These are phyloP conservation scores for Drosophila serrata DNA, from an alignment of 1,140 invertebrate genomes.

Conservation along the genomic window DNA sequence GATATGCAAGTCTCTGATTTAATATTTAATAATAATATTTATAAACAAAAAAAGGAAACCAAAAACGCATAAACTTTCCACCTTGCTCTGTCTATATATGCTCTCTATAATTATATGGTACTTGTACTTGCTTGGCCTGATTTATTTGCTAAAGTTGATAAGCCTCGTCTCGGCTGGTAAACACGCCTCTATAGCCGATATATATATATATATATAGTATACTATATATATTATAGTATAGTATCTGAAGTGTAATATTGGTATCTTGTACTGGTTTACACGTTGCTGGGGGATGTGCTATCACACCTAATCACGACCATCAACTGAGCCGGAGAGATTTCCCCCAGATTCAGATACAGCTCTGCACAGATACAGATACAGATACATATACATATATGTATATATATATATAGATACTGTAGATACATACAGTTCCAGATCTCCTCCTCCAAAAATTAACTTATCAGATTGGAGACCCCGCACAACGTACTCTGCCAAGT, in stretches of 20 bases:
- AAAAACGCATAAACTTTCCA: conserved; percentile 4
- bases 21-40: too few relatives aligned
- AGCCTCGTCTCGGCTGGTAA: conserved; percentile 17
- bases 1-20: too few relatives aligned
- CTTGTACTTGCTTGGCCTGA: conserved; percentile 35
- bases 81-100: background rate
- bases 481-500: background rate
- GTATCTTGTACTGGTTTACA: conserved; percentile 1
- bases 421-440: conserved; percentile 13
- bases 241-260: conserved; percentile 6
- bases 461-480: conserved; percentile 46
- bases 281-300: conserved; percentile 44
- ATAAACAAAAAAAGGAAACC: background rate
- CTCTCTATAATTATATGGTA: conserved; percentile 36
- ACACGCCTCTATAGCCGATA: conserved; percentile 32
- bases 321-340: conserved; percentile 53
- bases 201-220: background rate
- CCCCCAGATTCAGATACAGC: conserved; percentile 1
- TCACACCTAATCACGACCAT: conserved; percentile 74
- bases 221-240: too few relatives aligned
- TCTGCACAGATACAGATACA: background rate
- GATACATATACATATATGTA: too few relatives aligned
- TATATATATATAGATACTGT: background rate
- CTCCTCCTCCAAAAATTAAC: conserved; percentile 41
- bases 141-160: conserved; percentile 45